Evolutionary conservation across 1,140 invertebrate species (phyloP).

Genomic region (Coenobita brevimanus): DNA sequence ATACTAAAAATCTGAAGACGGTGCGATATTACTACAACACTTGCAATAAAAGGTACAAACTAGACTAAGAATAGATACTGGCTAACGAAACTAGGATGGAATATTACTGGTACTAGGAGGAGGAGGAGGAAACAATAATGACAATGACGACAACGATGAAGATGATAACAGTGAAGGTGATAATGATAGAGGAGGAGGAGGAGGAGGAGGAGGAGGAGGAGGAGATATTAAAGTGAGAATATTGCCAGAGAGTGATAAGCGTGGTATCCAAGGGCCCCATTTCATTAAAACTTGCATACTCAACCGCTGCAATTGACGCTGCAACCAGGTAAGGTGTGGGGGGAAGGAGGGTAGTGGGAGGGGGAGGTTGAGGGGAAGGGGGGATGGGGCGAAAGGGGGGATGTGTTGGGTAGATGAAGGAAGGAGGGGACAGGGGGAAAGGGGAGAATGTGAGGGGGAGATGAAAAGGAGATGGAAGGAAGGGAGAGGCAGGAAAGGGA

Average conservation of each 20-base stretch:
- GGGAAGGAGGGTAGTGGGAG: too few species aligned
- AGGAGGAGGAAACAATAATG: neutral
- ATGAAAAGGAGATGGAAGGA: neutral
- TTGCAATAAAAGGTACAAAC: neutral
- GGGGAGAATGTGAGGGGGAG: too few species aligned
- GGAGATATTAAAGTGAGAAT: neutral
- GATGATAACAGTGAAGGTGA: too few species aligned
- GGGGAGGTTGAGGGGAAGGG: too few species aligned
- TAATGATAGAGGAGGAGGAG: slow-evolving; percentile 12
- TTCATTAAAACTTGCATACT: slow-evolving; percentile 16
- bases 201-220: slow-evolving; percentile 10
- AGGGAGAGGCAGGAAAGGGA: neutral
- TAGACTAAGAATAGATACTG: neutral
- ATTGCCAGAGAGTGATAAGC: neutral
- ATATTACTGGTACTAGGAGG: neutral
- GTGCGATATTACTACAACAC: too few species aligned
- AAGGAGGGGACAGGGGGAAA: neutral
- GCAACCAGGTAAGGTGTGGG: too few species aligned
- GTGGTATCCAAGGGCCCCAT: too few species aligned
- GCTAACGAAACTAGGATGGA: neutral
- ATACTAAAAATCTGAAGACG: too few species aligned
- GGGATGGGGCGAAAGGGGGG: neutral
- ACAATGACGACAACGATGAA: too few species aligned
- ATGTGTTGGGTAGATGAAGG: neutral
- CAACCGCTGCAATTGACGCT: too few species aligned